phyloP scores from a whole-genome alignment of 1,140 invertebrate species.

The Aplysia californica region DNA sequence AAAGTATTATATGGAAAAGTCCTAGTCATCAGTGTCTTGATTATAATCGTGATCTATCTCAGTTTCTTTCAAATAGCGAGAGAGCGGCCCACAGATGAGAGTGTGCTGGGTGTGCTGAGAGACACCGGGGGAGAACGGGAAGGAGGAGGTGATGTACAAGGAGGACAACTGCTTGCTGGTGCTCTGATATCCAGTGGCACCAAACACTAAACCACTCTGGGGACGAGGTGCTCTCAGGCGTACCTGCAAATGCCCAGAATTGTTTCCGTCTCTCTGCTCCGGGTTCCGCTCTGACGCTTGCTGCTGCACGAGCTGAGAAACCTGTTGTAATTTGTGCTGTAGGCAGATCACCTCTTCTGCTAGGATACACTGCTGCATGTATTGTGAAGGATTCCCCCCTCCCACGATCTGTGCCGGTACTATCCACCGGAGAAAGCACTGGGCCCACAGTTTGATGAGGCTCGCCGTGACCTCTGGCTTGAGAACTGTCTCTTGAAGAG shows the following conservation, averaged over 20 bases:
- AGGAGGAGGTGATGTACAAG: conserved; percentile 62
- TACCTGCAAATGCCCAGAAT: conserved; percentile 24
- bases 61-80: conserved; percentile 51
- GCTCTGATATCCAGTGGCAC: conserved; percentile 45
- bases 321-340: conserved; percentile 49
- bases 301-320: conserved; percentile 12
- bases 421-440: conserved; percentile 91
- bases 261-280: not conserved
- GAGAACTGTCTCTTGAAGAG: conserved; percentile 37
- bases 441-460: conserved; percentile 83
- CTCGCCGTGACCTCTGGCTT: conserved; percentile 45
- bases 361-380: conserved; percentile 69
- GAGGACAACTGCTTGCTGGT: conserved; percentile 47
- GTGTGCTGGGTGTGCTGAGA: conserved; percentile 40
- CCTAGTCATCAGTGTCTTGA: conserved; percentile 39
- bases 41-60: conserved; percentile 46
- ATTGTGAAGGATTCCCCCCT: conserved; percentile 79
- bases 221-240: conserved; percentile 34
- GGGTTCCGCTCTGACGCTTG: not conserved
- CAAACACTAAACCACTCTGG: conserved; percentile 63
- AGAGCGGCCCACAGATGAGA: conserved; percentile 48
- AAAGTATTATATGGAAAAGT: no score
- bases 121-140: conserved; percentile 59
- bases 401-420: conserved; percentile 82
- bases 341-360: conserved; percentile 63